Evolutionary conservation across 2,888 invertebrate species (phyloP), one percentile per base, ranked within the genome.

Genomic region (Nephrotoma appendiculata): DNA sequence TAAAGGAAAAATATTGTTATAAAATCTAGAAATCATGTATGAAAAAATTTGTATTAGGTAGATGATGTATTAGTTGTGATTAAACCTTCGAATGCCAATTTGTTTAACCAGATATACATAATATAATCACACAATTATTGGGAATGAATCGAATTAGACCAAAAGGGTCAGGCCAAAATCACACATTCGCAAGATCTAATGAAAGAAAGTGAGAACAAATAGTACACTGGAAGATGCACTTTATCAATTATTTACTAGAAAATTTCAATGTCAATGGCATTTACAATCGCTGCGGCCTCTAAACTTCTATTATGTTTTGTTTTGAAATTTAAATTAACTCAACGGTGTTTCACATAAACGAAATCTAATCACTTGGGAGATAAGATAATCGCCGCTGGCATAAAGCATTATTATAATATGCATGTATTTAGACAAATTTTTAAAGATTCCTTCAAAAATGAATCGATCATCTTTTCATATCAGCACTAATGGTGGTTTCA

Each of bases 1-100:
- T 85, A 6, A 87, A 88, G 45, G 19, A 42, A 87, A 42, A 42
- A 84, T 42, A 44, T 15, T 42, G 84, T 84, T 84, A 42, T 84
- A 71, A 71, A 31, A 31, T 71, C 71, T 71, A 71, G 31, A 71
- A 19, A 71, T 71, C 0, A 71, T 9, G 31, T 52, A 52, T 6
- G n/a, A 57, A 6, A 71, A 71, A 2, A 31, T 48, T 48, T 71
- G 9, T 31, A 6, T n/a, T n/a, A n/a, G n/a, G 6, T 57, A 48
- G 48, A 48, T 12, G 12, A 48, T 12, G 48, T 12, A 71, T 31
- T 71, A 71, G 31, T 71, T 9, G 71, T 31, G 31, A 71, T 31
- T 31, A 31, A 31, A 31, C 31, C 31, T 31, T 31, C 3, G 31
- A 31, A 31, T 31, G 31, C 2, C 31, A 2, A 31, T 31, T 31